phyloP scores from a whole-genome alignment of 1,140 invertebrate genomes.

The Drosophila miranda region DNA sequence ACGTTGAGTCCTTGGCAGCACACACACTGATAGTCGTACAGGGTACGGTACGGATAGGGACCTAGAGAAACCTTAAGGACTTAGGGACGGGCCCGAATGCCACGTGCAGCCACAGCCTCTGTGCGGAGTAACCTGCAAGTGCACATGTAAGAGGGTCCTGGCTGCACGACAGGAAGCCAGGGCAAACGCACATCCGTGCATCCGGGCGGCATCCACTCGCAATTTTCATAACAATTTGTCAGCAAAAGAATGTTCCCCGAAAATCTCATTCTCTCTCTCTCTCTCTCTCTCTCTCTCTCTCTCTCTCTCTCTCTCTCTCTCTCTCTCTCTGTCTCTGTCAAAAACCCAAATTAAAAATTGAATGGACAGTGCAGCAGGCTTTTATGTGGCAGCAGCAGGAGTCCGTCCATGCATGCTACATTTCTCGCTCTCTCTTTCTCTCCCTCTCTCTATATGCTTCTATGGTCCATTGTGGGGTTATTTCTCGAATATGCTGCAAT shows the following conservation, averaged over 20 bases:
- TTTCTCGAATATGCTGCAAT: slow-evolving; percentile 20
- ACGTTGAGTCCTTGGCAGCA: slow-evolving; percentile 32
- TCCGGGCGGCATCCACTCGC: background rate
- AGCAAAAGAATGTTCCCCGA: slow-evolving; percentile 35
- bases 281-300: too few species aligned
- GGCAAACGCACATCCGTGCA: slow-evolving; percentile 9
- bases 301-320: too few species aligned
- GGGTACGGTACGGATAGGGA: background rate
- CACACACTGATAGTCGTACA: background rate
- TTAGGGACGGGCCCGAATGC: slow-evolving; percentile 50
- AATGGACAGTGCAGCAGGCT: slow-evolving; percentile 27
- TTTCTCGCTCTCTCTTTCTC: background rate
- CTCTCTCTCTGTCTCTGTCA: slow-evolving; percentile 8
- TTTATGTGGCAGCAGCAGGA: slow-evolving; percentile 35
- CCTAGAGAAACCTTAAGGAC: slow-evolving; percentile 45
- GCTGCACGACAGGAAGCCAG: slow-evolving; percentile 14
- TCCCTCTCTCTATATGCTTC: background rate
- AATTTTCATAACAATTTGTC: slow-evolving; percentile 70
- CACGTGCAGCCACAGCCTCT: slow-evolving; percentile 41
- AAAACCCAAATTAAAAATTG: slow-evolving; percentile 74
- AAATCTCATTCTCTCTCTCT: slow-evolving; percentile 26
- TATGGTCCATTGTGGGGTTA: slow-evolving; percentile 13
- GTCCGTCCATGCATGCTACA: background rate
- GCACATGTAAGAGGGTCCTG: slow-evolving; percentile 54
- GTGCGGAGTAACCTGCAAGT: slow-evolving; percentile 65